phyloP scores from a whole-genome alignment of 1,140 invertebrate genomes.

The Eulimnadia texana region DNA sequence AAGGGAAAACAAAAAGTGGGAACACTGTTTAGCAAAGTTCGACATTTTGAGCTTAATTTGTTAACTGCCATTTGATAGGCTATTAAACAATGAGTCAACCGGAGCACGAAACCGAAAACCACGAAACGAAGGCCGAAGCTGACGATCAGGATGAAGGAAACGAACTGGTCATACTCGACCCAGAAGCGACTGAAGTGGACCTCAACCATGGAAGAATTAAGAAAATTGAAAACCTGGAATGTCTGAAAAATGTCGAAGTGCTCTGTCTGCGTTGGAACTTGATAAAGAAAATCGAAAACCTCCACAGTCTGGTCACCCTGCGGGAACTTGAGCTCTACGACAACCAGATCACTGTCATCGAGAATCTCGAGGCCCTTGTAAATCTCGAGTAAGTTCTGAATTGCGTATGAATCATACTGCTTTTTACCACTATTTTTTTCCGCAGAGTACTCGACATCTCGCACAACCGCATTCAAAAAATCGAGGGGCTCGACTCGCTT shows the following conservation, averaged over 20 bases:
- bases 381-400: conserved; percentile 62
- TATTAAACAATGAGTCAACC: neutral
- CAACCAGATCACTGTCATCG: conserved; percentile 83
- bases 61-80: neutral
- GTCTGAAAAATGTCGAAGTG: conserved; percentile 52
- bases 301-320: conserved; percentile 53
- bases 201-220: conserved; percentile 73
- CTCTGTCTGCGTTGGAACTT: conserved; percentile 85
- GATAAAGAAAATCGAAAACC: conserved; percentile 85
- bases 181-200: conserved; percentile 43
- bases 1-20: too few species aligned
- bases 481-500: conserved; percentile 69
- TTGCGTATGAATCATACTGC: conserved; percentile 1
- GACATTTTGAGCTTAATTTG: neutral
- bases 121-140: neutral
- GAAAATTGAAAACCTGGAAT: conserved; percentile 67
- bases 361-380: conserved; percentile 68
- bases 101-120: neutral
- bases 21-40: too few species aligned
- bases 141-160: conserved; percentile 21
- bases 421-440: neutral
- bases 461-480: conserved; percentile 87
- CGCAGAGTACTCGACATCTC: conserved; percentile 77
- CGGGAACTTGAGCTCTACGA: conserved; percentile 88
- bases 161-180: conserved; percentile 27